Base-by-base conservation (phyloP, 2,113 vertebrate genomes). In the Gallinago media region DNA sequence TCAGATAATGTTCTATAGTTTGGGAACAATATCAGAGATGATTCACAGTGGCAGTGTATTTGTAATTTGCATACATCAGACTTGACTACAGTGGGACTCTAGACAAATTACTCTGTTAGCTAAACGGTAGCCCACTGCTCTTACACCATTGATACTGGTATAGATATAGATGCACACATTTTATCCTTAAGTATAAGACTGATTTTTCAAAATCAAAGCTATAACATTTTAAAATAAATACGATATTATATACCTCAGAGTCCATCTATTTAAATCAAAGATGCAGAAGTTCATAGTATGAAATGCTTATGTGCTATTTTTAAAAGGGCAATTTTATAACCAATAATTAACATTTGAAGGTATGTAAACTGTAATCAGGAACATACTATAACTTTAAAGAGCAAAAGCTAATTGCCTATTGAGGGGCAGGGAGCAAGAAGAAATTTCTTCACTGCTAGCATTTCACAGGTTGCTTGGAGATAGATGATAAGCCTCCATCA, bases 21-120 rank as follows among this genome's bases (percentile, higher is more conserved):
- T 74, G 36, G 47, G 50, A 87, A 8, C 38, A 19, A 26, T 34
- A 8, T n/a, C 59, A 36, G 42, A 84, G 11, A 25, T 0, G 4
- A 34, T 42, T 81, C 47, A 59, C 38, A 78, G 38, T 65, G 38
- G n/a, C n/a, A 50, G 15, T 5, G 3, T 16, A 3, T 55, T 81
- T 91, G 27, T 38, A 40, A 23, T 75, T 85, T 59, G 17, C 12
- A 8, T 79, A 29, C 36, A 26, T 61, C 42, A 47, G 6, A 4
- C 21, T 59, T 88, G 2, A 2, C 8, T 46, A 3, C 0, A 2
- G 16, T 15, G 9, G 15, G 44, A 50, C 9, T 52, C 10, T 1
- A 65, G 54, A 27, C 34, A 68, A 73, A 19, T 15, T 2, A 29
- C 34, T 47, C 13, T 66, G 52, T 50, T 56, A 47, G 8, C 34